A percentile compares a stretch with the other conserved stretches of the same genome.
phyloP scores from a whole-genome alignment of 2,888 invertebrate species.

The Eupithecia insigniata region DNA sequence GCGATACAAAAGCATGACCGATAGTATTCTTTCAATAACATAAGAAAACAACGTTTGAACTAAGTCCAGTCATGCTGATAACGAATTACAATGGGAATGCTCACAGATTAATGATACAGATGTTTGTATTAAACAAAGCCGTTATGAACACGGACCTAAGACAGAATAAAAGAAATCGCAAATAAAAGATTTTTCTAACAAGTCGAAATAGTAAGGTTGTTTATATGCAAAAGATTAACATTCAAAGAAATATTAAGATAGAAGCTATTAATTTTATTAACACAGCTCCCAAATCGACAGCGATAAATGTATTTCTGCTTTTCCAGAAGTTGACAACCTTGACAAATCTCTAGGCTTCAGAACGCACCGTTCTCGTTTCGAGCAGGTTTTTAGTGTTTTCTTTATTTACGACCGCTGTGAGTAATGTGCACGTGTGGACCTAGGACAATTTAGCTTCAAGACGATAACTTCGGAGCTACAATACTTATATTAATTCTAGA shows the following conservation, averaged over 20 bases:
- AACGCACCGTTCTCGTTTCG: conserved; percentile 43
- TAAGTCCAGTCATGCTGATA: conserved; percentile 71
- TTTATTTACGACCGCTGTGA: conserved; percentile 44
- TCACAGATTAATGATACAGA: conserved; percentile 40
- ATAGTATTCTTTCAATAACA: conserved; percentile 80
- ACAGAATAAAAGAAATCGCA: not conserved
- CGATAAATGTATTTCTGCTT: conserved; percentile 53
- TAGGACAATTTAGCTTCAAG: conserved; percentile 40
- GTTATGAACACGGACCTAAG: not conserved
- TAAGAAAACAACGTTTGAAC: conserved; percentile 79
- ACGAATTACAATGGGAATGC: conserved; percentile 43
- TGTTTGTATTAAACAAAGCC: conserved; percentile 21
- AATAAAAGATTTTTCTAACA: not conserved
- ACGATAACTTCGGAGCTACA: conserved; percentile 12
- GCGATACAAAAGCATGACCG: conserved; percentile 81
- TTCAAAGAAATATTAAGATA: conserved; percentile 21
- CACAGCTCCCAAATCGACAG: conserved; percentile 47
- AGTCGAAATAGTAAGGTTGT: not conserved
- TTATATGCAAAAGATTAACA: not conserved
- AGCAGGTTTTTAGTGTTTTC: conserved; percentile 49
- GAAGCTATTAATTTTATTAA: conserved; percentile 50
- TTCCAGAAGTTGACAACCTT: conserved; percentile 49
- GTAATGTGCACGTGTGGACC: conserved; percentile 55
- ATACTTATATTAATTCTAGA: not conserved
- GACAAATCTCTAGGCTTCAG: conserved; percentile 47